These are phyloP conservation scores for Dicyrtomina minuta DNA, from an alignment of 2,888 invertebrate species.

Conservation along the genomic window DNA sequence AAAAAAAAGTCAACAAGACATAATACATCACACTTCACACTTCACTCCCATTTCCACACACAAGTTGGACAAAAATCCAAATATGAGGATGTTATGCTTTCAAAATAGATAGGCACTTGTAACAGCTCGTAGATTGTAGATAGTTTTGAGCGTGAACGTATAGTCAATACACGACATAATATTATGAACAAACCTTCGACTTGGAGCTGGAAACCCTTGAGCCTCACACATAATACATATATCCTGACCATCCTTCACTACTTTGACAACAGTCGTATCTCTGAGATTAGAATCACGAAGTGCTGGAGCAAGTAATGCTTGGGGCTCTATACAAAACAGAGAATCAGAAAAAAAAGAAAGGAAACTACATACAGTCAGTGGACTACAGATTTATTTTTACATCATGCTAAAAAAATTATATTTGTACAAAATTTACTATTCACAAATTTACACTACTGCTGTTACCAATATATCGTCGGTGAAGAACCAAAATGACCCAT, in stretches of 20 bases:
- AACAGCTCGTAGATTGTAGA: too few species aligned
- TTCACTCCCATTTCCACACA: too few species aligned
- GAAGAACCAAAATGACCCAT: too few species aligned
- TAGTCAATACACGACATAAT: too few species aligned
- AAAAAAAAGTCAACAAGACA: too few species aligned
- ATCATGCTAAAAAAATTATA: conserved; percentile 11
- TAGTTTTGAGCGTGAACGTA: too few species aligned
- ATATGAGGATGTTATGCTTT: too few species aligned
- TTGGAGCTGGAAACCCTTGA: conserved; percentile 50
- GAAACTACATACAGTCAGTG: not conserved
- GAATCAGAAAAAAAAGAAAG: conserved; percentile 19
- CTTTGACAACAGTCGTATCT: conserved; percentile 51
- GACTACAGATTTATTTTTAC: conserved; percentile 3
- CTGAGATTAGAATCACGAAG: conserved; percentile 57
- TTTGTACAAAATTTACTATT: too few species aligned
- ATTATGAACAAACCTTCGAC: conserved; percentile 47
- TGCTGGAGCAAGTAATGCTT: conserved; percentile 59
- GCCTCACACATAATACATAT: conserved; percentile 54
- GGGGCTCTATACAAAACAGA: conserved; percentile 53
- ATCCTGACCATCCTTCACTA: conserved; percentile 48
- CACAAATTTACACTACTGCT: not conserved
- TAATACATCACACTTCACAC: too few species aligned
- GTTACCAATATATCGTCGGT: too few species aligned
- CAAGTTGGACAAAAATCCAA: too few species aligned
- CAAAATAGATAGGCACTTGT: too few species aligned